Conservation (phyloP, 2,797 vertebrate species). For the Poecile montanus region DNA sequence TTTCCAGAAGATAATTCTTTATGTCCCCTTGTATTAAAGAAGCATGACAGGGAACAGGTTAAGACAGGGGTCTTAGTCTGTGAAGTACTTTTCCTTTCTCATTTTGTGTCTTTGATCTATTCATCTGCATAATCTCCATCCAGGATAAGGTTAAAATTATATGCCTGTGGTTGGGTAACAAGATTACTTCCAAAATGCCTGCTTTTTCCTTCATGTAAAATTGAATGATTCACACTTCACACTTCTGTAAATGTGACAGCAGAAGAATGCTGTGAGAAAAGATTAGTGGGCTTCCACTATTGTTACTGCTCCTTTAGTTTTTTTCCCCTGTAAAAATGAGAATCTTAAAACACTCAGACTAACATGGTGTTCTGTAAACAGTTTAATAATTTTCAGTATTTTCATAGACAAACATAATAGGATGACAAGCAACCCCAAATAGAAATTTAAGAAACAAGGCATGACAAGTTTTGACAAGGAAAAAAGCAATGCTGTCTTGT, state of each 20-base stretch:
- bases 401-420: background rate
- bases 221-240: background rate
- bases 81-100: background rate
- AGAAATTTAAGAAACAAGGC: background rate
- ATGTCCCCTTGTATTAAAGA: background rate
- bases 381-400: slow-evolving; percentile 10
- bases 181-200: background rate
- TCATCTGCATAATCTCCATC: background rate
- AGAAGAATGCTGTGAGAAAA: background rate
- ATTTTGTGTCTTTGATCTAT: background rate
- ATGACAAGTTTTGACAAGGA: slow-evolving; percentile 6
- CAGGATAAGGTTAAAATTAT: background rate
- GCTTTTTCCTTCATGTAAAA: background rate
- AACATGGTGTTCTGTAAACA: background rate
- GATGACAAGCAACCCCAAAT: background rate
- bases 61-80: background rate
- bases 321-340: background rate
- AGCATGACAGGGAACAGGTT: background rate
- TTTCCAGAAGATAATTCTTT: background rate
- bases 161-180: background rate
- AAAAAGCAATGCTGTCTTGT: background rate
- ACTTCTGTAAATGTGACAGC: background rate
- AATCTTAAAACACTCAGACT: background rate
- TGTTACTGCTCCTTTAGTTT: background rate
- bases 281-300: background rate